Evolutionary conservation across 2,888 invertebrate species (phyloP).

Genomic region (Caenorhabditis afra): DNA sequence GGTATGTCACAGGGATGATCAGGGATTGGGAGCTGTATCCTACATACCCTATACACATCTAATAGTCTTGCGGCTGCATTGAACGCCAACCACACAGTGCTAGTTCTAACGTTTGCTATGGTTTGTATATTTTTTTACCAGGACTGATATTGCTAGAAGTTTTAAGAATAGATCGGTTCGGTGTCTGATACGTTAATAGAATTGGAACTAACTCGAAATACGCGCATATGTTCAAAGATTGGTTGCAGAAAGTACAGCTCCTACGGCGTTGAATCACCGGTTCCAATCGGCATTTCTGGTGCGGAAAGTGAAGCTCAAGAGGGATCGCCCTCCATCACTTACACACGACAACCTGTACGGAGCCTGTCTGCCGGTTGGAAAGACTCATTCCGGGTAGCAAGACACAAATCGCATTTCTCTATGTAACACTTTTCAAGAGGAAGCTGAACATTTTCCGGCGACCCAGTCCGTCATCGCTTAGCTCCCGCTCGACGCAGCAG

Average conservation of each 20-base stretch:
- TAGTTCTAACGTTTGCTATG: too few relatives aligned
- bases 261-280: slow-evolving; percentile 53
- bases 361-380: slow-evolving; percentile 49
- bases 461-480: slow-evolving; percentile 38
- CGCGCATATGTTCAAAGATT: neutral
- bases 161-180: too few relatives aligned
- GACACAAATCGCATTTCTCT: neutral
- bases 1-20: slow-evolving; percentile 32
- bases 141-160: too few relatives aligned
- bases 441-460: slow-evolving; percentile 46
- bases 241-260: slow-evolving; percentile 62
- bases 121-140: too few relatives aligned
- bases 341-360: slow-evolving; percentile 40
- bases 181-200: neutral
- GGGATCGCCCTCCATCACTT: slow-evolving; percentile 34
- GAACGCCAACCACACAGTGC: too few relatives aligned
- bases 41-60: too few relatives aligned
- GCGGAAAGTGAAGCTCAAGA: neutral
- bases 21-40: neutral
- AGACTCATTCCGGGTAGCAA: slow-evolving; percentile 40
- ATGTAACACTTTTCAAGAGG: slow-evolving; percentile 16
- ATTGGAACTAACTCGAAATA: neutral
- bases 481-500: slow-evolving; percentile 48
- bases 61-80: too few relatives aligned
- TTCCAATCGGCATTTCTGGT: slow-evolving; percentile 37